These are phyloP conservation scores for Lethenteron reissneri DNA, from an alignment of 2,113 vertebrate species.

Conservation along the genomic window DNA sequence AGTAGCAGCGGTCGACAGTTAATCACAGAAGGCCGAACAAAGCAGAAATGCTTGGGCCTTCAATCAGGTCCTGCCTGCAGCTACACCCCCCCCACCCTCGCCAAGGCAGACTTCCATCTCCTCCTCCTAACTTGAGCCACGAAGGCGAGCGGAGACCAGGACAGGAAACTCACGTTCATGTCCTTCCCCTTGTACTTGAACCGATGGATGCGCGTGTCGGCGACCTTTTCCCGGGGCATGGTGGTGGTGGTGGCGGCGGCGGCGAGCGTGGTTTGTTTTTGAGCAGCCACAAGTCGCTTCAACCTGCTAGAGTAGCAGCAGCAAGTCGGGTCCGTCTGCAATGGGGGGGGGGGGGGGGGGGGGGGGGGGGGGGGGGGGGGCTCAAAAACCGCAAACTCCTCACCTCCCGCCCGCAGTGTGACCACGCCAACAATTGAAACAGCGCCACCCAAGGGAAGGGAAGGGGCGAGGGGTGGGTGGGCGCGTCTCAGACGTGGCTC, in stretches of 20 bases:
- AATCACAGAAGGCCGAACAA: too few species aligned
- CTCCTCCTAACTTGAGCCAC: fast-evolving
- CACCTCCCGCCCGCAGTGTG: not conserved
- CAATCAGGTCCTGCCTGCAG: not conserved
- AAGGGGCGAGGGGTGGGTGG: too few species aligned
- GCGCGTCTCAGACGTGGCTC: too few species aligned
- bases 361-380: too few species aligned
- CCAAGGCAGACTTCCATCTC: not conserved
- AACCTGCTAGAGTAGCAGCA: not conserved
- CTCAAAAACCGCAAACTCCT: not conserved
- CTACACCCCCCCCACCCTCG: not conserved
- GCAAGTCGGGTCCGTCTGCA: not conserved
- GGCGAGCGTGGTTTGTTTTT: too few species aligned
- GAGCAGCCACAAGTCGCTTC: too few species aligned
- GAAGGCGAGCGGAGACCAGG: fast-evolving
- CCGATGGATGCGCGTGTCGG: conserved; percentile 33
- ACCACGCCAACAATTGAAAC: not conserved
- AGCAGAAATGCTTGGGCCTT: too few species aligned
- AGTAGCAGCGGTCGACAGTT: too few species aligned
- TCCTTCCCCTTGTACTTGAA: conserved; percentile 91
- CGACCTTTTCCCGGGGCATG: conserved; percentile 28
- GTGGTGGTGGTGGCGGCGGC: conserved; percentile 31
- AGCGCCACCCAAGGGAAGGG: too few species aligned
- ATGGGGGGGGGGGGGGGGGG: not conserved
- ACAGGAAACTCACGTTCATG: conserved; percentile 25